Conservation (phyloP, 2,797 vertebrate species). For the Sphenodon punctatus region DNA sequence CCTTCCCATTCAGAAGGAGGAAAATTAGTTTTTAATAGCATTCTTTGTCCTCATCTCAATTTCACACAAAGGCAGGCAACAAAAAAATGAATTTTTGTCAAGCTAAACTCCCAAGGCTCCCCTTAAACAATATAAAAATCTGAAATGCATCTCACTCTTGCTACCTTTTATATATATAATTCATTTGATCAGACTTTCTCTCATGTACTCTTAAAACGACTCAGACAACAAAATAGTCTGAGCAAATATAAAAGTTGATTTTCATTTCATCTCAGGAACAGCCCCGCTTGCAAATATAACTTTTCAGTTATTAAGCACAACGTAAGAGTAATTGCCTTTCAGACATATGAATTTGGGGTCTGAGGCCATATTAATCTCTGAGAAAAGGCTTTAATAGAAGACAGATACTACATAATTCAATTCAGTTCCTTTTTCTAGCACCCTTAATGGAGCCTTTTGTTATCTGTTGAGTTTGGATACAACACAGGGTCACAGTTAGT, state of each 20-base stretch:
- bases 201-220: conserved; percentile 28
- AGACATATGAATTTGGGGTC: neutral
- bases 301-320: conserved; percentile 28
- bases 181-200: conserved; percentile 48
- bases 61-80: neutral
- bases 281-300: neutral
- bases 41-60: conserved; percentile 26
- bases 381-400: neutral
- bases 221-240: conserved; percentile 29
- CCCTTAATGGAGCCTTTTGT: neutral
- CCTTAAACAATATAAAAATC: conserved; percentile 17
- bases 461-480: neutral
- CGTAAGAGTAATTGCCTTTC: neutral
- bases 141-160: conserved; percentile 3
- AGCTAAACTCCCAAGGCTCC: neutral
- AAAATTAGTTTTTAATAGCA: conserved; percentile 20
- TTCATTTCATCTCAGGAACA: conserved; percentile 31
- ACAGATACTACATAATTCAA: neutral
- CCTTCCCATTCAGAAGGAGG: neutral
- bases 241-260: conserved; percentile 34
- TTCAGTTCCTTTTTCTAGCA: neutral
- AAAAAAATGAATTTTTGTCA: neutral
- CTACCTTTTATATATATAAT: conserved; percentile 30
- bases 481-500: too few relatives aligned
- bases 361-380: conserved; percentile 1